Conservation (phyloP, 2,888 invertebrate genomes). For the Rotaria magnacalcarata region DNA sequence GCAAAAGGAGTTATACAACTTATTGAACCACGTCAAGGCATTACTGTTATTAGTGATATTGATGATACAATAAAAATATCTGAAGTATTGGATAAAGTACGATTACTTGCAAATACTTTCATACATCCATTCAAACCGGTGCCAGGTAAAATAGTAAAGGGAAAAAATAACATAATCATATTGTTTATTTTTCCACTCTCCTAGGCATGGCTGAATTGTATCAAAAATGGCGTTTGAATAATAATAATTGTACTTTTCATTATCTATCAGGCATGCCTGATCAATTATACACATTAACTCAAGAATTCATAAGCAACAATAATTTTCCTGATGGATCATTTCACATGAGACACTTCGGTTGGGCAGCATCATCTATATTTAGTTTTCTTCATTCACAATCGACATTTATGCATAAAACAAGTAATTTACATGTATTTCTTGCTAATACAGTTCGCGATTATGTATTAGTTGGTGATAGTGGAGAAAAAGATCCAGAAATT, state of each 20-base stretch:
- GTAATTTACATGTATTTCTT: background rate
- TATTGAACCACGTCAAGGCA: conserved; percentile 1
- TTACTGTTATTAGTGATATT: background rate
- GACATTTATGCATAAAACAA: background rate
- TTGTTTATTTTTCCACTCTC: background rate
- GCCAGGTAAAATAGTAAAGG: background rate
- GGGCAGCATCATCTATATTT: background rate
- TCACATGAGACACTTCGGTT: conserved; percentile 25
- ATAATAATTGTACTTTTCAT: conserved; percentile 17
- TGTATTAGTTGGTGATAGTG: conserved; percentile 6
- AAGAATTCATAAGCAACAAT: background rate
- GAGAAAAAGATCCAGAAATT: conserved; percentile 26
- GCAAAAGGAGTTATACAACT: background rate
- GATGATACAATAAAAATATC: conserved; percentile 28
- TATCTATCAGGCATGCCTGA: background rate
- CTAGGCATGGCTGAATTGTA: conserved; percentile 1
- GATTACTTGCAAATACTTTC: conserved; percentile 2
- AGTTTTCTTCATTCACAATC: conserved; percentile 10
- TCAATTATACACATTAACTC: conserved; percentile 14
- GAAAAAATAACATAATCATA: background rate
- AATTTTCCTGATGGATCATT: conserved; percentile 35
- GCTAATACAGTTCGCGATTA: conserved; percentile 28
- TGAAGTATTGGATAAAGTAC: conserved; percentile 24
- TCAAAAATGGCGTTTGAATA: background rate
- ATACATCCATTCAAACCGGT: conserved; percentile 13